Evolutionary conservation across 2,888 invertebrate genomes (phyloP).

Genomic region (Nudaria mundana): DNA sequence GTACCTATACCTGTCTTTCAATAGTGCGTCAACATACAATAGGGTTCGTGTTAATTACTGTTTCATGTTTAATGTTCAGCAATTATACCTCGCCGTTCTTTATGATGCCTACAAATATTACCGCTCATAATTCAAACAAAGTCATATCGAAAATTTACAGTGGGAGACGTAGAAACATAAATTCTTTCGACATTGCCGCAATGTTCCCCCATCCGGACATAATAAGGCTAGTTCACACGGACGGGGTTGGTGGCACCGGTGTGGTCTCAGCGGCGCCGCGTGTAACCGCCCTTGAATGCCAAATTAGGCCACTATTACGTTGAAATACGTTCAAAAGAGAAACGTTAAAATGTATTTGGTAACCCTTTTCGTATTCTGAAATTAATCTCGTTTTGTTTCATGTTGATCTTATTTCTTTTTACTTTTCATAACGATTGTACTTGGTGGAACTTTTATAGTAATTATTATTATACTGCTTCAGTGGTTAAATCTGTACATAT

Average conservation of each 20-base stretch:
- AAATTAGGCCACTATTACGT: constrained; percentile 20
- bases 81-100: too few species aligned
- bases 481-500: too few species aligned
- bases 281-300: constrained; percentile 26
- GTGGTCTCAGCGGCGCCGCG: constrained; percentile 19
- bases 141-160: not conserved
- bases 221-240: constrained; percentile 23
- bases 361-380: constrained; percentile 15
- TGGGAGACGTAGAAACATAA: constrained; percentile 11
- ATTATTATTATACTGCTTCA: too few species aligned
- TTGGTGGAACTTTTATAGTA: too few species aligned
- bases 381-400: constrained; percentile 24
- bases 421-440: too few species aligned
- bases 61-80: too few species aligned
- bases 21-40: too few species aligned
- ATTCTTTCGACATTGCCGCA: constrained; percentile 14
- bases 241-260: constrained; percentile 11
- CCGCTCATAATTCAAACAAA: too few species aligned
- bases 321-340: constrained; percentile 16
- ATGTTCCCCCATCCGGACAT: constrained; percentile 18
- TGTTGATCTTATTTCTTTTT: too few species aligned
- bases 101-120: too few species aligned
- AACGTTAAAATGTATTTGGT: constrained; percentile 10
- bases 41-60: too few species aligned
- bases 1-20: too few species aligned